Percentiles rank a stretch among this genome's conserved stretches.
Evolutionary conservation across 2,888 invertebrate species (phyloP).

Genomic region (Antheraea yamamai): DNA sequence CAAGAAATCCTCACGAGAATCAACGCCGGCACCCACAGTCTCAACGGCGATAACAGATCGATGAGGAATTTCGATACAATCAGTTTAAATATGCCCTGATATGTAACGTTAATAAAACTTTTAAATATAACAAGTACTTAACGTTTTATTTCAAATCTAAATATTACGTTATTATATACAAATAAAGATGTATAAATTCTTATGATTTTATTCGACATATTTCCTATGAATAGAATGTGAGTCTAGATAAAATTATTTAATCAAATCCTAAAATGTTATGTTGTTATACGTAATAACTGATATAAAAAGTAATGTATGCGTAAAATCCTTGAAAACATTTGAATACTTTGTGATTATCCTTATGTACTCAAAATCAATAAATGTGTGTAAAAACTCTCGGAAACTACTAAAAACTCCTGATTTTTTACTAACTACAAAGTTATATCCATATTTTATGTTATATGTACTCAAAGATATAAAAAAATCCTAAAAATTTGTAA

Average conservation of each 20-base stretch:
- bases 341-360: too few relatives aligned
- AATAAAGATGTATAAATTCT: not conserved
- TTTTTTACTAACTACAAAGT: too few relatives aligned
- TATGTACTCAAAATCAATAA: too few relatives aligned
- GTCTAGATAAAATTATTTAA: not conserved
- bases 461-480: too few relatives aligned
- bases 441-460: too few relatives aligned
- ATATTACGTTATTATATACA: not conserved
- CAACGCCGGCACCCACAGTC: conserved; percentile 70
- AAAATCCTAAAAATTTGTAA: too few relatives aligned
- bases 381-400: too few relatives aligned
- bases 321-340: too few relatives aligned
- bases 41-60: conserved; percentile 67
- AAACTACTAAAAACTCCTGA: too few relatives aligned
- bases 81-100: conserved; percentile 74
- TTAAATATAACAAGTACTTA: conserved; percentile 1
- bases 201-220: not conserved
- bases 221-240: not conserved
- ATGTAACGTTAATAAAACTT: not conserved
- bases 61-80: conserved; percentile 76
- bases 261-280: too few relatives aligned
- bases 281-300: too few relatives aligned
- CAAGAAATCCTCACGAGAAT: conserved; percentile 85
- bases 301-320: too few relatives aligned
- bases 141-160: not conserved